phyloP scores from a whole-genome alignment of 2,888 invertebrate species.

The Lasius platythorax region DNA sequence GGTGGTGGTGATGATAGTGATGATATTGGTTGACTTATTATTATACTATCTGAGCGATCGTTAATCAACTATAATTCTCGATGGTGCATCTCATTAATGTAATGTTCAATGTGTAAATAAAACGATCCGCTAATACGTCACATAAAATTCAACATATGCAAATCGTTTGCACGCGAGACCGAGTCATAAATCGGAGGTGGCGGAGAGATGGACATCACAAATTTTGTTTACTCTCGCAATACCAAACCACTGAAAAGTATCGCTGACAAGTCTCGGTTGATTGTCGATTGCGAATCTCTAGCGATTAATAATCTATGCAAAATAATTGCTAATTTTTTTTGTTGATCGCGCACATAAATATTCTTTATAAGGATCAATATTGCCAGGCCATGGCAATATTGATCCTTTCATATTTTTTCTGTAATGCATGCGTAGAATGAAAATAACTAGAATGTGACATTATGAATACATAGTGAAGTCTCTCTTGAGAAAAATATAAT shows the following conservation, averaged over 20 bases:
- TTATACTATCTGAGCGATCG: conserved; percentile 72
- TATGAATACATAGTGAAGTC: background rate
- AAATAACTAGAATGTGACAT: background rate
- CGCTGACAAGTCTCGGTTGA: conserved; percentile 60
- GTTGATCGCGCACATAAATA: background rate
- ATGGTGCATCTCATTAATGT: conserved; percentile 55
- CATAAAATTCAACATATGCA: conserved; percentile 63
- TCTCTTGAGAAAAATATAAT: background rate
- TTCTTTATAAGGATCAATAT: background rate
- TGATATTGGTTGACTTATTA: conserved; percentile 62
- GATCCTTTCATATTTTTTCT: background rate
- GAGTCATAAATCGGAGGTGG: background rate
- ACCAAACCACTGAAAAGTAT: conserved; percentile 25
- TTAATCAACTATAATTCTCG: conserved; percentile 72
- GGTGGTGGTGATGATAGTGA: background rate
- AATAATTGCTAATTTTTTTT: conserved; percentile 59
- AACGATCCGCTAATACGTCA: conserved; percentile 57
- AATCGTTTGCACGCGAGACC: conserved; percentile 23
- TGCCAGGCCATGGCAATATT: no score
- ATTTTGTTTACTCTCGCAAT: background rate
- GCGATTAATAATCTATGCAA: conserved; percentile 52
- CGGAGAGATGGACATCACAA: background rate
- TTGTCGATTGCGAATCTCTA: conserved; percentile 47
- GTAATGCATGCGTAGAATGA: background rate
- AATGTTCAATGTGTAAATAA: conserved; percentile 62